A percentile compares a stretch with the other conserved stretches of the same genome.
phyloP scores from a whole-genome alignment of 2,888 invertebrate genomes.

The Sialis fuliginosa region DNA sequence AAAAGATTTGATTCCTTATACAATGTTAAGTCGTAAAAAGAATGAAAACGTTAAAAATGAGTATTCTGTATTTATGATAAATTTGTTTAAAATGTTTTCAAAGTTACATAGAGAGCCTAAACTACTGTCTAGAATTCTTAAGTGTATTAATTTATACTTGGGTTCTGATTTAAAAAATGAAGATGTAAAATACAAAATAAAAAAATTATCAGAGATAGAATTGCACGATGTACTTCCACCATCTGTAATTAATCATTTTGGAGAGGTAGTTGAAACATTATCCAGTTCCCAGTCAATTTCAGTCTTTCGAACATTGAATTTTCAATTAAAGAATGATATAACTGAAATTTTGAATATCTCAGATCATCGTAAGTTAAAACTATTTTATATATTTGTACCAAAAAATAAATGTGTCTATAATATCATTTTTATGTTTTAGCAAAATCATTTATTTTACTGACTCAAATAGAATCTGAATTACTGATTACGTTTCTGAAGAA shows the following conservation, averaged over 20 bases:
- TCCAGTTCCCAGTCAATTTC: not conserved
- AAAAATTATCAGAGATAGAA: not conserved
- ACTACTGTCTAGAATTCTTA: not conserved
- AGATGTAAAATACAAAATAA: not conserved
- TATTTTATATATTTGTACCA: no score
- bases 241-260: not conserved
- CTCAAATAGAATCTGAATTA: conserved; percentile 12
- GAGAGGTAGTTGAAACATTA: not conserved
- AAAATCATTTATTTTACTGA: conserved; percentile 3
- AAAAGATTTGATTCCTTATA: not conserved
- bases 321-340: not conserved
- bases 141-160: not conserved
- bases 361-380: no score
- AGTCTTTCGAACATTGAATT: not conserved
- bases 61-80: conserved; percentile 1
- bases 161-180: not conserved
- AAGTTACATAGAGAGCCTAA: conserved; percentile 1
- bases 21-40: conserved; percentile 1
- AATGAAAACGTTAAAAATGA: not conserved
- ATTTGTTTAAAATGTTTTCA: conserved; percentile 1
- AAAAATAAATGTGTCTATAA: not conserved
- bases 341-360: not conserved
- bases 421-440: not conserved
- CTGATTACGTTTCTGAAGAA: conserved; percentile 15
- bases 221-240: not conserved